Evolutionary conservation across 2,888 invertebrate species (phyloP), one percentile per base, ranked within the genome.

Genomic region (Myathropa florea): DNA sequence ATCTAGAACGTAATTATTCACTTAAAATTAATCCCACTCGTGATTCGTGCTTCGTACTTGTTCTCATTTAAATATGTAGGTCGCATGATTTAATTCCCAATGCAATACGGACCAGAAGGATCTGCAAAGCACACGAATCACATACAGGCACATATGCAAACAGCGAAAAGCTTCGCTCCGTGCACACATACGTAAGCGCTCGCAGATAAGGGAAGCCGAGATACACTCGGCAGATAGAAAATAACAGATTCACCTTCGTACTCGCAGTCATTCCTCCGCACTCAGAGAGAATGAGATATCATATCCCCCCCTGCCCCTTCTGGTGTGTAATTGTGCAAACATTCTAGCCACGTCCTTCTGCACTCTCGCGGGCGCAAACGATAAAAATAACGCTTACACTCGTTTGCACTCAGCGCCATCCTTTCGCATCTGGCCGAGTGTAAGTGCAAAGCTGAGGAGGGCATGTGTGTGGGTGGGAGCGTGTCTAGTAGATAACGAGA

Each of bases 21-120:
- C 75, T 84, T 84, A 81, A 81, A 84, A 76, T 73, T 71, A 61
- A 77, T 82, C 76, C 60, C 68, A 61, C 71, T 81, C 67, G 57
- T 61, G 61, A 71, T 76, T 71, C 70, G 24, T 71, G 60, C 70
- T 75, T 75, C 33, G 67, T 75, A 57, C 80, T 84, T 76, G 65
- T 71, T 71, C 76, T 63, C 61, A 67, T 77, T 85, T 68, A 46
- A 71, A 63, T 60, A 80, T 73, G 61, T 79, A 60, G 72, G 70
- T 39, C 57, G 60, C 21, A 55, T 61, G 61, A 67, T 67, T 78
- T 21, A 23, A 83, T 67, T 59, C 67, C 59, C 70, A 60, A 7
- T 65, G 79, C 64, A 59, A 65, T 9, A 33, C 59, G 30, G n/a
- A 64, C 72, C 67, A 26, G 61, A 64, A 24, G 23, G 28, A 80